Percentiles rank a stretch among this genome's conserved stretches.
phyloP scores from a whole-genome alignment of 2,797 vertebrate species.

The Manis pentadactyla region DNA sequence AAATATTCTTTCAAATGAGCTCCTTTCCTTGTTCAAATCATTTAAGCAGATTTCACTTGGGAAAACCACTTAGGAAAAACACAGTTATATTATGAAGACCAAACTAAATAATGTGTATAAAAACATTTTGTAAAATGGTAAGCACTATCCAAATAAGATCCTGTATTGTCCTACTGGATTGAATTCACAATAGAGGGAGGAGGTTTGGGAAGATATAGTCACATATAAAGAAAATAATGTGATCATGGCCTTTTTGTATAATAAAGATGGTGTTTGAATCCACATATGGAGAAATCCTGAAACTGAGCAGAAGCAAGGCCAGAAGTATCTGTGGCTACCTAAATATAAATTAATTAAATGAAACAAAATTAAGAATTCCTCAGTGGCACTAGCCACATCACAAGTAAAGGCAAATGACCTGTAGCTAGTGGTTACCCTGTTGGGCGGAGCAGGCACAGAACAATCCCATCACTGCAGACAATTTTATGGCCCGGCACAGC shows the following conservation, averaged over 20 bases:
- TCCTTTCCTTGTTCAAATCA: neutral
- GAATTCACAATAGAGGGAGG: neutral
- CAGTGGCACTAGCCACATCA: neutral
- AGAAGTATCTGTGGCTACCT: neutral
- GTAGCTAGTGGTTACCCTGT: neutral
- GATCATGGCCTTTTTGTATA: neutral
- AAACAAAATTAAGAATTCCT: neutral
- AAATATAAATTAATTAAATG: neutral
- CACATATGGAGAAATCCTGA: neutral
- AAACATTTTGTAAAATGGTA: neutral
- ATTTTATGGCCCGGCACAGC: neutral
- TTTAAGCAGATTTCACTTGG: neutral
- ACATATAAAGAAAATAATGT: neutral
- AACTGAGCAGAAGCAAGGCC: accelerated
- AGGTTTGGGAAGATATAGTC: neutral
- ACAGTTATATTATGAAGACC: neutral
- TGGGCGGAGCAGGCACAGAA: neutral
- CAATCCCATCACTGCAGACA: neutral
- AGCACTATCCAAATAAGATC: neutral
- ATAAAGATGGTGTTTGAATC: neutral
- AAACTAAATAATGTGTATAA: neutral
- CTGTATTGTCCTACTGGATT: neutral
- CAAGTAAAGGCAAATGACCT: neutral
- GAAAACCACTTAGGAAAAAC: neutral
- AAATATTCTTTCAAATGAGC: neutral